These are phyloP conservation scores for Platyscapa corneri DNA, from an alignment of 1,140 invertebrate species.

Conservation along the genomic window DNA sequence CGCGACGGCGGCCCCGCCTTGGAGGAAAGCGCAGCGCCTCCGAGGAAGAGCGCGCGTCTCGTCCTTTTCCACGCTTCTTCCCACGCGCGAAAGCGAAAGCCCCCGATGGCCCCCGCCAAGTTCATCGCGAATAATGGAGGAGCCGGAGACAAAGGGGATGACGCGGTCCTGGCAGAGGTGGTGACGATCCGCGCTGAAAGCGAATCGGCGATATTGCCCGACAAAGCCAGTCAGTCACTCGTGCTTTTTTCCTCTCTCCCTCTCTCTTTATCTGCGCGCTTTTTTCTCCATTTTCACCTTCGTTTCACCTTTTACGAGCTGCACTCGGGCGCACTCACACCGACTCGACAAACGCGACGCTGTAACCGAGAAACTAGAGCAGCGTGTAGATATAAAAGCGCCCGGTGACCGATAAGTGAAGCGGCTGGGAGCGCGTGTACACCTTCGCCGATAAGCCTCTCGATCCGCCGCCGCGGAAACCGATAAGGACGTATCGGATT, in stretches of 20 bases:
- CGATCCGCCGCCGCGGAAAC: neutral
- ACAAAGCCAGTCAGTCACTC: conserved; percentile 3
- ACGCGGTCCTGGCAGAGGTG: neutral
- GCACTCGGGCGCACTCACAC: neutral
- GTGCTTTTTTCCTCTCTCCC: neutral
- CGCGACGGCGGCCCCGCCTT: too few species aligned
- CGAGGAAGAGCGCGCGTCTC: neutral
- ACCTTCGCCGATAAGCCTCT: neutral
- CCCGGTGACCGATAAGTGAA: conserved; percentile 58
- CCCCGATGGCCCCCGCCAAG: conserved; percentile 21
- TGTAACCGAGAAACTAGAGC: conserved; percentile 61
- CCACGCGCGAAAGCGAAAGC: conserved; percentile 11
- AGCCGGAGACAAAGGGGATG: neutral
- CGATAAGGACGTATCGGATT: conserved; percentile 12
- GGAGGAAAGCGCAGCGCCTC: neutral
- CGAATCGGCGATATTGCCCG: conserved; percentile 32
- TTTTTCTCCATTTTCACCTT: neutral
- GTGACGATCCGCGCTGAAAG: conserved; percentile 19
- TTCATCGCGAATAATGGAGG: conserved; percentile 7
- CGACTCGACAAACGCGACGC: conserved; percentile 21
- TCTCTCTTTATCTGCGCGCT: neutral
- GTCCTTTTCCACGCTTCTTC: neutral
- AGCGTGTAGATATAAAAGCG: conserved; percentile 55
- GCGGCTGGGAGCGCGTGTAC: neutral
- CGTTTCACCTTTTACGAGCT: neutral